These are phyloP conservation scores for Julus scandinavius DNA, from an alignment of 2,888 invertebrate genomes.

Conservation along the genomic window DNA sequence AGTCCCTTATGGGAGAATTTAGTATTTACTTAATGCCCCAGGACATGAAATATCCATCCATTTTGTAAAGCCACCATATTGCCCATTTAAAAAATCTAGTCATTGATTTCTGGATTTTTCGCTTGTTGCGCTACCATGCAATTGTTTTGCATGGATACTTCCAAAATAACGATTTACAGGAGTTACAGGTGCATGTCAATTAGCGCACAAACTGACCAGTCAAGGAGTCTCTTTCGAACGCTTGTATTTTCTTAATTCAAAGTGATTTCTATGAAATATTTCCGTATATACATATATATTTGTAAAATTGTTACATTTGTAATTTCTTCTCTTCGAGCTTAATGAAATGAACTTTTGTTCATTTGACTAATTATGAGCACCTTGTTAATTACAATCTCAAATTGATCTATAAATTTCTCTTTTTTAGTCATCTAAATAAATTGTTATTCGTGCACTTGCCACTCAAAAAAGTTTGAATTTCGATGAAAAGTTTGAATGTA, in stretches of 20 bases:
- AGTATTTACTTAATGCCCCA: not conserved
- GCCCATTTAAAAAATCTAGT: not conserved
- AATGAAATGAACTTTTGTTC: constrained; percentile 41
- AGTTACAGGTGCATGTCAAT: not conserved
- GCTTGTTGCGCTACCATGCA: not conserved
- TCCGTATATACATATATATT: constrained; percentile 15
- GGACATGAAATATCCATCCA: not conserved
- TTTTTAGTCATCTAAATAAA: not conserved
- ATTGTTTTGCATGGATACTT: not conserved
- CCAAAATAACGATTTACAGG: no score
- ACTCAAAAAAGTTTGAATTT: not conserved
- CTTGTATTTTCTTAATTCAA: constrained; percentile 43
- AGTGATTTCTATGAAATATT: constrained; percentile 40
- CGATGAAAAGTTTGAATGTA: not conserved
- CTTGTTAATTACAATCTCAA: constrained; percentile 12
- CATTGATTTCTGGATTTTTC: not conserved
- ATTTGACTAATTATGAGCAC: constrained; percentile 11
- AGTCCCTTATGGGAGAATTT: not conserved
- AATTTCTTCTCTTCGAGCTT: constrained; percentile 35
- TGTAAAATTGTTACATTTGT: constrained; percentile 45
- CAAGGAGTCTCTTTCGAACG: not conserved
- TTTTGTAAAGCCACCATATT: not conserved
- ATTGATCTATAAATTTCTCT: not conserved
- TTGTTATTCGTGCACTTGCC: constrained; percentile 2
- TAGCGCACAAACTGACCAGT: not conserved